Percentiles rank a stretch among this genome's conserved stretches.
Evolutionary conservation across 2,888 invertebrate genomes (phyloP).

Genomic region (Acrobasis consociella): DNA sequence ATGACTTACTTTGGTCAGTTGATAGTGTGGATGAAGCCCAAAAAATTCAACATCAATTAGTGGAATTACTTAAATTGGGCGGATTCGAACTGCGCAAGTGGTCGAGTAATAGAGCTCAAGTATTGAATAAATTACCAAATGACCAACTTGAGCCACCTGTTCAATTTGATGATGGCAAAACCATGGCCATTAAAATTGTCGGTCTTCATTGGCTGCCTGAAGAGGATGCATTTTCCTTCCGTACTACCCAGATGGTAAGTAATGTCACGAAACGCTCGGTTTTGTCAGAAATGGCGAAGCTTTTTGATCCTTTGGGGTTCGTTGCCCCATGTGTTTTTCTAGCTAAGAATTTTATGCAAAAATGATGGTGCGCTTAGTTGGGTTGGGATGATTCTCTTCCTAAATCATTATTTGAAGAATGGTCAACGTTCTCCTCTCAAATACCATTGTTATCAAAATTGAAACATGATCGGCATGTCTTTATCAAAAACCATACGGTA

Average conservation of each 20-base stretch:
- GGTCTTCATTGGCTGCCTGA: background rate
- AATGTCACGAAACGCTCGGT: background rate
- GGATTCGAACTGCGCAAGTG: background rate
- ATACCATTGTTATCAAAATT: no score
- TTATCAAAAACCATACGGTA: no score
- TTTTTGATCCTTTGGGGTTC: background rate
- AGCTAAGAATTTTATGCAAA: no score
- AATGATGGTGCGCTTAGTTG: no score
- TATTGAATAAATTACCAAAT: background rate
- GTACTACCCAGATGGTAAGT: background rate
- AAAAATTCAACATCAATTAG: background rate
- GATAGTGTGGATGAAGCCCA: background rate
- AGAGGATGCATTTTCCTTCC: background rate
- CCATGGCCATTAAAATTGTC: background rate
- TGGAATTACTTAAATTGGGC: background rate
- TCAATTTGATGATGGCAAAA: background rate
- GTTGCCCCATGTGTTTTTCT: no score
- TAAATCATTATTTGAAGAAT: no score
- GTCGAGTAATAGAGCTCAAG: background rate
- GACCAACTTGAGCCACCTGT: background rate
- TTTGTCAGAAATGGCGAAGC: background rate
- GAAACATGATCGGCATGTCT: no score
- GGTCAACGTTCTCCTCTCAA: no score
- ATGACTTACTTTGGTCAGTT: background rate
- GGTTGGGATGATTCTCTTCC: no score